These are phyloP conservation scores for Cephus pulcher DNA, from an alignment of 2,888 invertebrate genomes.

Conservation along the genomic window DNA sequence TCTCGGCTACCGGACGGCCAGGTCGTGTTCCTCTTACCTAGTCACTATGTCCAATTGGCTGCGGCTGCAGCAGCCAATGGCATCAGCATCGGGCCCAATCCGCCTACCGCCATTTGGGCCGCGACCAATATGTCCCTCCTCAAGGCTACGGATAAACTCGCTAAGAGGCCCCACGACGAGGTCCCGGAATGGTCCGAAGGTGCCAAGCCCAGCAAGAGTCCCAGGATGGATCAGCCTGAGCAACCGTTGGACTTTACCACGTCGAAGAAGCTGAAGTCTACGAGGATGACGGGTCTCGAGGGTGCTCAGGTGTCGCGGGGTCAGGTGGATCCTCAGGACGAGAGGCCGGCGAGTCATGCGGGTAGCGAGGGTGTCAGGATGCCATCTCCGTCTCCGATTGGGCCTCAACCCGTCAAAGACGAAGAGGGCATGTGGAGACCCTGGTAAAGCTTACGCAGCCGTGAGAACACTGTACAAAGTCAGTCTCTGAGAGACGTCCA, in stretches of 20 bases:
- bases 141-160: constrained; percentile 60
- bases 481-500: neutral
- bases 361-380: constrained; percentile 45
- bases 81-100: constrained; percentile 63
- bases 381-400: constrained; percentile 41
- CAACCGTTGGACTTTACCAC: constrained; percentile 63
- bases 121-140: constrained; percentile 63
- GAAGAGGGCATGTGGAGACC: constrained; percentile 65
- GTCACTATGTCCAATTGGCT: constrained; percentile 73
- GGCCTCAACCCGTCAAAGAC: constrained; percentile 56
- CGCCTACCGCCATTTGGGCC: constrained; percentile 64
- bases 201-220: constrained; percentile 45
- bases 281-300: constrained; percentile 23
- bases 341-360: constrained; percentile 50
- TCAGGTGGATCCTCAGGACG: constrained; percentile 11
- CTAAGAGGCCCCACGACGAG: constrained; percentile 59
- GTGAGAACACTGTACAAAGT: constrained; percentile 4
- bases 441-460: constrained; percentile 47
- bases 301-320: neutral
- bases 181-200: constrained; percentile 30
- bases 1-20: constrained; percentile 72
- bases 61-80: constrained; percentile 67
- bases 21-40: constrained; percentile 73
- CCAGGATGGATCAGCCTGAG: constrained; percentile 52
- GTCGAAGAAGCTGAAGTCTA: constrained; percentile 54